phyloP scores from a whole-genome alignment of 2,888 invertebrate species.

The Eupithecia subumbrata region DNA sequence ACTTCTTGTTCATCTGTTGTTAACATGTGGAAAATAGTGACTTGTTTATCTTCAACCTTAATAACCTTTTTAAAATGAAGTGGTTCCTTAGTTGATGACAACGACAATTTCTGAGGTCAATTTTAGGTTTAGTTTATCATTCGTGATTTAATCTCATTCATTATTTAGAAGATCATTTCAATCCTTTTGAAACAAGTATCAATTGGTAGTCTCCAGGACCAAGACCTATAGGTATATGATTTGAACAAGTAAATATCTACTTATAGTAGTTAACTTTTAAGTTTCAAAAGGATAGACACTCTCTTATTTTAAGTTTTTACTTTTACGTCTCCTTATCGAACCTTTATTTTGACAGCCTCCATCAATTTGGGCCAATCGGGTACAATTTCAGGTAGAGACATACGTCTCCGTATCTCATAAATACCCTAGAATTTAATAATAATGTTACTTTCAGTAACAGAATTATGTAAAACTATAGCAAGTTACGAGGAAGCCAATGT shows the following conservation, averaged over 20 bases:
- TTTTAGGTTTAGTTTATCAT: constrained; percentile 68
- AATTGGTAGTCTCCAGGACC: not conserved
- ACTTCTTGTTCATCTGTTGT: not conserved
- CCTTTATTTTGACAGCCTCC: constrained; percentile 87
- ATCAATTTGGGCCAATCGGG: constrained; percentile 91
- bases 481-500: constrained; percentile 52
- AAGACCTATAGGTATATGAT: not conserved
- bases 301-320: constrained; percentile 55
- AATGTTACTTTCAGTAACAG: constrained; percentile 60
- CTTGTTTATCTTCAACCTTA: not conserved
- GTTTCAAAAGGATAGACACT: constrained; percentile 61
- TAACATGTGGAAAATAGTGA: not conserved
- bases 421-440: constrained; percentile 85
- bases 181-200: constrained; percentile 58
- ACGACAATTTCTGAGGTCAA: constrained; percentile 58
- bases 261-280: not conserved
- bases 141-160: constrained; percentile 68
- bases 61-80: not conserved
- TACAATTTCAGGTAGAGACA: constrained; percentile 88
- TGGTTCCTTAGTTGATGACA: constrained; percentile 55
- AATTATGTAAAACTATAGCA: constrained; percentile 46
- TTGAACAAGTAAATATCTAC: not conserved
- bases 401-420: constrained; percentile 87
- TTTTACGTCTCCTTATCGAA: constrained; percentile 82
- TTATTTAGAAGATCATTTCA: constrained; percentile 69